A percentile compares a stretch with the other conserved stretches of the same genome.
Evolutionary conservation across 1,140 invertebrate species (phyloP).

Genomic region (Meteorus sp.): DNA sequence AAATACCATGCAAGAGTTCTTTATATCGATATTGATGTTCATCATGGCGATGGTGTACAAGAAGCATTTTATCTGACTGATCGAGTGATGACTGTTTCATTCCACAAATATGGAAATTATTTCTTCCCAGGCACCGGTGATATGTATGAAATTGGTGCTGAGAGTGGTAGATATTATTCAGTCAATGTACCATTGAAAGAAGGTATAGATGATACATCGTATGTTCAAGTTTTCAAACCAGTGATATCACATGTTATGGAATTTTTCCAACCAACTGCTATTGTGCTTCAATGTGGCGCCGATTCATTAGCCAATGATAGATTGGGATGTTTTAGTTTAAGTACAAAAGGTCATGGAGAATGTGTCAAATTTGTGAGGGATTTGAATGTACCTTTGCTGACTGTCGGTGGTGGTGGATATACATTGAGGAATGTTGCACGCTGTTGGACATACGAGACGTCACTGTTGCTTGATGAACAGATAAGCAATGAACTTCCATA

Average conservation of each 20-base stretch:
- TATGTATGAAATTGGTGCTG: conserved; percentile 96
- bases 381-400: conserved; percentile 89
- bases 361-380: conserved; percentile 97
- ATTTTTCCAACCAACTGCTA: conserved; percentile 94
- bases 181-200: conserved; percentile 97
- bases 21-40: conserved; percentile 99
- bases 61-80: conserved; percentile 99
- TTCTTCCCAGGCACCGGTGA: conserved; percentile 98
- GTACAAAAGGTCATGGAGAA: conserved; percentile 90
- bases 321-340: conserved; percentile 86
- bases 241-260: conserved; percentile 94
- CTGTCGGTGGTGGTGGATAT: conserved; percentile 96
- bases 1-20: conserved; percentile 95
- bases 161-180: conserved; percentile 92
- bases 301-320: conserved; percentile 96
- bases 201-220: conserved; percentile 94
- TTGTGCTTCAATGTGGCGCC: conserved; percentile 97
- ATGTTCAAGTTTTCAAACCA: conserved; percentile 92
- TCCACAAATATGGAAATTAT: conserved; percentile 98
- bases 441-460: conserved; percentile 99
- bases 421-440: conserved; percentile 96
- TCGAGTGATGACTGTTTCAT: conserved; percentile 98
- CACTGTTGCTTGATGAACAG: conserved; percentile 85
- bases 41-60: conserved; percentile 99
- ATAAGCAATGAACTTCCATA: conserved; percentile 92